phyloP scores from a whole-genome alignment of 2,113 vertebrate genomes.

The Triplophysa tibetana region DNA sequence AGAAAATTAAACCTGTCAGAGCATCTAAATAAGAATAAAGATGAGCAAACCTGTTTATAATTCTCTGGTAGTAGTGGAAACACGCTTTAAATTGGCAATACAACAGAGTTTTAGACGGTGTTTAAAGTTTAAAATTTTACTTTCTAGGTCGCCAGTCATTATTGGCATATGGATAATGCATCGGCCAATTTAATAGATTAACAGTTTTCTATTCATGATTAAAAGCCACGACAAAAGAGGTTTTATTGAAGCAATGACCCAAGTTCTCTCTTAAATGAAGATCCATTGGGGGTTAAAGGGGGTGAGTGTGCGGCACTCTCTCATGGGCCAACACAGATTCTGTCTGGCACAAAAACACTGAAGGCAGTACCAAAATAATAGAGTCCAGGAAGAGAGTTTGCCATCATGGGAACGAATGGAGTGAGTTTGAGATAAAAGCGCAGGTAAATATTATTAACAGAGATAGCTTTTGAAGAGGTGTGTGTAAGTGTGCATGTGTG shows the following conservation, averaged over 20 bases:
- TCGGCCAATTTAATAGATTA: background rate
- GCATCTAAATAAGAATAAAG: constrained; percentile 19
- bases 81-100: background rate
- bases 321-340: constrained; percentile 2
- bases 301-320: background rate
- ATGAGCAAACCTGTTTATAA: constrained; percentile 6
- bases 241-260: constrained; percentile 28
- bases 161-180: constrained; percentile 11
- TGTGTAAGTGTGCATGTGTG: background rate
- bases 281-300: background rate
- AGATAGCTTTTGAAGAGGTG: constrained; percentile 41
- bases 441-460: constrained; percentile 46
- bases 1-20: constrained; percentile 18
- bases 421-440: constrained; percentile 49
- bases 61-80: background rate
- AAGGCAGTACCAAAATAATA: constrained; percentile 26
- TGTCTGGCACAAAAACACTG: background rate
- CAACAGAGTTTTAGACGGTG: too few relatives aligned
- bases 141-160: constrained; percentile 11
- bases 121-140: background rate
- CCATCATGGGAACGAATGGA: constrained; percentile 47
- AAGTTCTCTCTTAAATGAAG: constrained; percentile 8
- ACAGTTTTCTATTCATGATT: constrained; percentile 20
- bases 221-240: constrained; percentile 8
- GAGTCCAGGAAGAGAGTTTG: constrained; percentile 15